phyloP scores from a whole-genome alignment of 2,113 vertebrate species.

The Epinephelus cyanopodus region DNA sequence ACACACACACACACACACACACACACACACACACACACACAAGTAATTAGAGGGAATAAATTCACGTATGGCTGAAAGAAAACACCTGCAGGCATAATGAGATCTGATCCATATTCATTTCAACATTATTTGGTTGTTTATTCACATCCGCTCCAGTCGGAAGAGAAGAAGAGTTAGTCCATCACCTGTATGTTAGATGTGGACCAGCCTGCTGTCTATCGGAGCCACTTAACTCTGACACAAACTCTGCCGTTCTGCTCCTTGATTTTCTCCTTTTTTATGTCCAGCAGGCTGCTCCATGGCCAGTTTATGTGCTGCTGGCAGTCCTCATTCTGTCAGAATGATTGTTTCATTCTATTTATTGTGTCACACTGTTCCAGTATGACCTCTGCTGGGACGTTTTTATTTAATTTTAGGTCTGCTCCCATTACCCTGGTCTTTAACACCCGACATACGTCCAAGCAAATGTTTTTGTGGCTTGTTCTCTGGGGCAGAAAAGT shows the following conservation, averaged over 20 bases:
- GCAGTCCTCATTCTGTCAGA: background rate
- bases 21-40: background rate
- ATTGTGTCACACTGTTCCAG: background rate
- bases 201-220: background rate
- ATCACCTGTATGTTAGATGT: constrained; percentile 10
- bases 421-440: background rate
- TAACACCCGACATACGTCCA: background rate
- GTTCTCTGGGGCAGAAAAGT: background rate
- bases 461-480: background rate
- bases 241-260: background rate
- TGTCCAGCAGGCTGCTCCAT: background rate
- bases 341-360: constrained; percentile 13
- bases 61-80: constrained; percentile 34
- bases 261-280: constrained; percentile 13
- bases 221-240: too few relatives aligned
- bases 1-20: too few relatives aligned
- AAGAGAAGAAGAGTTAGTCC: constrained; percentile 9
- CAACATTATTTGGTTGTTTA: constrained; percentile 34
- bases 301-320: background rate
- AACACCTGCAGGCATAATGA: constrained; percentile 48
- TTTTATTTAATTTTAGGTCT: constrained; percentile 9
- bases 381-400: background rate
- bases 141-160: background rate
- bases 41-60: constrained; percentile 47
- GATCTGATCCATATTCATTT: constrained; percentile 51